Evolutionary conservation across 2,888 invertebrate genomes (phyloP).

Genomic region (Sphinx pinastri): DNA sequence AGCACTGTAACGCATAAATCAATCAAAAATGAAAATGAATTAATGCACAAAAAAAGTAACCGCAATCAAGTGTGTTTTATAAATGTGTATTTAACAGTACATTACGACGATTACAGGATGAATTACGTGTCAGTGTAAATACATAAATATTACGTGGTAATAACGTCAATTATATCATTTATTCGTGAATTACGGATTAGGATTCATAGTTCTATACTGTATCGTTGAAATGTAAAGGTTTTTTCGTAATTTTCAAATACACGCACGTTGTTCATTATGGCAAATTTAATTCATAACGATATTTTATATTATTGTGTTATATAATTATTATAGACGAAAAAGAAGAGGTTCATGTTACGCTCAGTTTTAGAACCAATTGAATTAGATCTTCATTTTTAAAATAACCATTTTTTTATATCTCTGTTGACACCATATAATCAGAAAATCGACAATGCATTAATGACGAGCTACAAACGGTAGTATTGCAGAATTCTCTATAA

Average conservation of each 20-base stretch:
- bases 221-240: too few species aligned
- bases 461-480: background rate
- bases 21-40: background rate
- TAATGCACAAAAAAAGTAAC: constrained; percentile 10
- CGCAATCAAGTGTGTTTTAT: background rate
- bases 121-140: background rate
- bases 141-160: background rate
- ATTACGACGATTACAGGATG: constrained; percentile 8
- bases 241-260: too few species aligned
- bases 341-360: too few species aligned
- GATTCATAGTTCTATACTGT: too few species aligned
- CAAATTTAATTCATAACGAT: too few species aligned
- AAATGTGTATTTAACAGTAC: background rate
- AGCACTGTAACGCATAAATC: background rate
- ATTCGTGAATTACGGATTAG: background rate
- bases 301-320: too few species aligned
- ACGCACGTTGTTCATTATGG: too few species aligned
- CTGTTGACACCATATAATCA: background rate
- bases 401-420: too few species aligned
- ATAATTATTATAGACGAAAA: too few species aligned
- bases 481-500: constrained; percentile 19
- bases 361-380: too few species aligned
- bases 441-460: constrained; percentile 5
- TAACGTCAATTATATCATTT: background rate
- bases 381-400: too few species aligned